Evolutionary conservation across 2,797 vertebrate genomes (phyloP).

Genomic region (Manis javanica): DNA sequence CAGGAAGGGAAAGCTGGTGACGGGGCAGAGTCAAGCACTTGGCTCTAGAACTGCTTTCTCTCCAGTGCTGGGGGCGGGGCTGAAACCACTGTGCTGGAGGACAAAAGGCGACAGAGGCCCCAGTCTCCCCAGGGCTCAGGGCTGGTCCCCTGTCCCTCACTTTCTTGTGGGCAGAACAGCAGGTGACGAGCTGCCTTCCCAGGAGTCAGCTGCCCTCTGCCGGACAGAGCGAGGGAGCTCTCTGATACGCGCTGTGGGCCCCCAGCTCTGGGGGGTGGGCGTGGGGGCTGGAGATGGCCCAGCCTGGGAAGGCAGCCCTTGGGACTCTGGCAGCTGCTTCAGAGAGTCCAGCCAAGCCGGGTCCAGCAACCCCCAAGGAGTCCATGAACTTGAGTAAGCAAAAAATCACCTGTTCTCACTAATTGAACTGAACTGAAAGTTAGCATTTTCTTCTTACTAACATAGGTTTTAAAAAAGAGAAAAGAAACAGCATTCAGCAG

Average conservation of each 20-base stretch:
- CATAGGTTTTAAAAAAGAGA: background rate
- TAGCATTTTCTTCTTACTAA: background rate
- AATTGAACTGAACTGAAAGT: background rate
- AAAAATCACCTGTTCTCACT: background rate
- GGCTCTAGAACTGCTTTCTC: background rate
- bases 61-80: background rate
- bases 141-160: background rate
- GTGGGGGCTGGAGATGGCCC: background rate
- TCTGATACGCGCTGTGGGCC: background rate
- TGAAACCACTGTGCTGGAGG: background rate
- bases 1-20: background rate
- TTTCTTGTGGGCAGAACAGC: background rate
- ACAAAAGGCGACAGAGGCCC: background rate
- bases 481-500: background rate
- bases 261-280: background rate
- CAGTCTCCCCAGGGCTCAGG: background rate
- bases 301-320: background rate
- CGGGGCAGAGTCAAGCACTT: background rate
- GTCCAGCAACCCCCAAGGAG: too few species aligned
- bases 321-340: background rate
- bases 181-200: background rate
- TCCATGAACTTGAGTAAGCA: too few species aligned
- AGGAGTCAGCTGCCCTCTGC: background rate
- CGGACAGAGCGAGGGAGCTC: rapidly evolving
- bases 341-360: background rate